These are phyloP conservation scores for Cherax quadricarinatus DNA, from an alignment of 1,140 invertebrate genomes.

Conservation along the genomic window DNA sequence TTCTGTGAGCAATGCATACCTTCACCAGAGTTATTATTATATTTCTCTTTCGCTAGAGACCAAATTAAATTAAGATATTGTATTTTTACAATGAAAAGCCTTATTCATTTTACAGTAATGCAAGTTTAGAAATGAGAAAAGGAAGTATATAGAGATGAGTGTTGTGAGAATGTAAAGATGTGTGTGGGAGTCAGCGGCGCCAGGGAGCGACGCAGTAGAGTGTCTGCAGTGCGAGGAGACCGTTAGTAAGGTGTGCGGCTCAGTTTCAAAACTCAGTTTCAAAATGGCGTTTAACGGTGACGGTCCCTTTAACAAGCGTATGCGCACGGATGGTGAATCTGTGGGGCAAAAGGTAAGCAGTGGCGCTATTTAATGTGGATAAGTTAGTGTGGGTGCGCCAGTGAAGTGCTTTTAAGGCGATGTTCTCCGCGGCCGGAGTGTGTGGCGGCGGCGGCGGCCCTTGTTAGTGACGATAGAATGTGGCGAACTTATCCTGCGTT, in stretches of 20 bases:
- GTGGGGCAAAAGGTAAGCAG: constrained; percentile 79
- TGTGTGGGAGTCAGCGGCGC: constrained; percentile 43
- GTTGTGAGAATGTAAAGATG: neutral
- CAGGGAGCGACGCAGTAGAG: constrained; percentile 62
- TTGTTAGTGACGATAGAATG: constrained; percentile 34
- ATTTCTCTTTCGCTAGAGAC: too few relatives aligned
- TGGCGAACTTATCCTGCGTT: neutral
- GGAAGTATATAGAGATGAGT: neutral
- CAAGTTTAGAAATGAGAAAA: too few relatives aligned
- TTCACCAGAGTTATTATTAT: constrained; percentile 10
- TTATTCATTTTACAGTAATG: too few relatives aligned
- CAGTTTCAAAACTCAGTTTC: constrained; percentile 62
- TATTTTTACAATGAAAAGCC: neutral
- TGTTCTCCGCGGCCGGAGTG: constrained; percentile 22
- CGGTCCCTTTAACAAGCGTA: constrained; percentile 79
- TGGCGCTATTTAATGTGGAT: constrained; percentile 61
- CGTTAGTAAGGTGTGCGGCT: constrained; percentile 56
- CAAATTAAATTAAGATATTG: neutral
- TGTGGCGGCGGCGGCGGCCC: constrained; percentile 27
- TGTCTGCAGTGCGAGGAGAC: constrained; percentile 58
- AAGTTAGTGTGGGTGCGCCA: constrained; percentile 66
- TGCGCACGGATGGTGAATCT: constrained; percentile 78
- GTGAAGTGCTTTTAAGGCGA: constrained; percentile 42
- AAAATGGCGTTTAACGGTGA: constrained; percentile 80
- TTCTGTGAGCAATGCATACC: constrained; percentile 27